These are phyloP conservation scores for Sebastolobus alascanus DNA, from an alignment of 2,797 vertebrate species.

Conservation along the genomic window DNA sequence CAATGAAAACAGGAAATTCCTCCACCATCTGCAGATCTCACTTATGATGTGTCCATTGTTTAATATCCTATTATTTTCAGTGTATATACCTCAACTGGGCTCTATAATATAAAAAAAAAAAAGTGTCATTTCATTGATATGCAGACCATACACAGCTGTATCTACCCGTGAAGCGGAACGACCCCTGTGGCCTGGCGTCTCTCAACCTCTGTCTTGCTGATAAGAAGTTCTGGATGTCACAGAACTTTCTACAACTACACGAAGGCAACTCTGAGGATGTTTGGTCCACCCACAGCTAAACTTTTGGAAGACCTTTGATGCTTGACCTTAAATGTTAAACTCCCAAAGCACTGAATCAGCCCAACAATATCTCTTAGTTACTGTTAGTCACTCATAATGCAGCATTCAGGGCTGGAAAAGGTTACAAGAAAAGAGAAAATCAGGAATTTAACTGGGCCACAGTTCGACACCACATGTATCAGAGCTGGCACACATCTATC, in stretches of 20 bases:
- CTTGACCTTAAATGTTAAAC: slow-evolving; percentile 18
- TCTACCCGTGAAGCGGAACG: slow-evolving; percentile 40
- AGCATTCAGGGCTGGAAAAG: background rate
- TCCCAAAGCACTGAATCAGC: background rate
- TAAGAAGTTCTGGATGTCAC: slow-evolving; percentile 35
- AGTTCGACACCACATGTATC: background rate
- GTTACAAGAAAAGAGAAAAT: background rate
- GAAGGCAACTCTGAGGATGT: background rate
- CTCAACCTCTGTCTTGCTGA: slow-evolving; percentile 7
- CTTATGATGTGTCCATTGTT: background rate
- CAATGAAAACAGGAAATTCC: background rate
- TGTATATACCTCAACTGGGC: background rate
- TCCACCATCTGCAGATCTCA: background rate
- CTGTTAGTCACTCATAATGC: background rate
- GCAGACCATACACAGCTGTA: slow-evolving; percentile 45
- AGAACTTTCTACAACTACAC: slow-evolving; percentile 23
- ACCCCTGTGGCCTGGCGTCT: slow-evolving; percentile 30
- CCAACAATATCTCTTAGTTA: background rate
- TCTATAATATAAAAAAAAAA: slow-evolving; percentile 3
- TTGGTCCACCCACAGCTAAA: background rate
- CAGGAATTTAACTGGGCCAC: background rate
- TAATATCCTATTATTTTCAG: background rate
- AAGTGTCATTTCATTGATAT: slow-evolving; percentile 41
- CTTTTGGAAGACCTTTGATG: background rate
- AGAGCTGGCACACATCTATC: background rate